Percentiles rank a stretch among this genome's conserved stretches.
Evolutionary conservation across 2,888 invertebrate genomes (phyloP).

Genomic region (Pammene fasciana): DNA sequence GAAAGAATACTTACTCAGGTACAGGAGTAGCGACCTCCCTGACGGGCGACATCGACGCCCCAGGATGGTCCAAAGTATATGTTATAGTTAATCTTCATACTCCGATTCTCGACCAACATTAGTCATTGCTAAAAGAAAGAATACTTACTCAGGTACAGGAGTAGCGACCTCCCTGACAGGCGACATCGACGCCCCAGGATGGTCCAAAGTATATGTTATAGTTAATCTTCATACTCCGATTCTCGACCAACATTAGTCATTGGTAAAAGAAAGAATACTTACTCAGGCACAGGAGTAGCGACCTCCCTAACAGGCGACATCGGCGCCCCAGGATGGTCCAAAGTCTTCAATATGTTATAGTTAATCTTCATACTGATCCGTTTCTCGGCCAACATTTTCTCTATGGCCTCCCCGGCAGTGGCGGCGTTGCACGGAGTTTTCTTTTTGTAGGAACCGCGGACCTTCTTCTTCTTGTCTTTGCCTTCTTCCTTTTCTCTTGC

Average conservation of each 20-base stretch:
- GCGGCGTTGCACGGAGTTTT: constrained; percentile 86
- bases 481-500: constrained; percentile 93
- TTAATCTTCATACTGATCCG: constrained; percentile 98
- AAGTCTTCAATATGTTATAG: constrained; percentile 96
- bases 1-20: constrained; percentile 46
- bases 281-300: constrained; percentile 45
- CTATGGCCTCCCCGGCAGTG: constrained; percentile 94
- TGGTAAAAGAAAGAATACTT: constrained; percentile 36
- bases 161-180: constrained; percentile 43
- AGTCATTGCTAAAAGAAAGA: no score
- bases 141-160: no score
- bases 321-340: constrained; percentile 80
- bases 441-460: constrained; percentile 85
- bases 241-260: constrained; percentile 91
- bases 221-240: constrained; percentile 98
- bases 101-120: no score
- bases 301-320: constrained; percentile 48
- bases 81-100: no score
- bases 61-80: no score
- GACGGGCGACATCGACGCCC: no score
- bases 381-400: constrained; percentile 97
- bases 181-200: constrained; percentile 60
- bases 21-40: constrained; percentile 12
- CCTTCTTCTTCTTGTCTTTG: constrained; percentile 91
- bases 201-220: constrained; percentile 93